A percentile compares a stretch with the other conserved stretches of the same genome.
These are phyloP conservation scores for Probaryconus sp. DNA, from an alignment of 1,140 invertebrate genomes.

Conservation along the genomic window DNA sequence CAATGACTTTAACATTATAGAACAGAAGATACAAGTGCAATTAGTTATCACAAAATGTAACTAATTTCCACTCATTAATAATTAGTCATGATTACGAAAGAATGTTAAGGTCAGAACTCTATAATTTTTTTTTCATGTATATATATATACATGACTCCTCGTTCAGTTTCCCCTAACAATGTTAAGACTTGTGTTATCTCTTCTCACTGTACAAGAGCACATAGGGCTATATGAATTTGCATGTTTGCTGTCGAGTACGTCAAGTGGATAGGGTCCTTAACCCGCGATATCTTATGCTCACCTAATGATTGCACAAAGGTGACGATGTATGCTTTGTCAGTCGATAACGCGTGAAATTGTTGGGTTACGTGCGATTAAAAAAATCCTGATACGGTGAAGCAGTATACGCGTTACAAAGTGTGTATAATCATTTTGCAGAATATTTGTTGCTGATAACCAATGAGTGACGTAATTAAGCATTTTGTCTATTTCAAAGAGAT, in stretches of 20 bases:
- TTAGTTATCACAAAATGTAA: constrained; percentile 1
- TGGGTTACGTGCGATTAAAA: constrained; percentile 61
- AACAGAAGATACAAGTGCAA: not conserved
- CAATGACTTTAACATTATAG: constrained; percentile 3
- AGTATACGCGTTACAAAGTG: constrained; percentile 13
- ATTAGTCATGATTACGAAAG: constrained; percentile 20
- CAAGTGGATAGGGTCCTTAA: constrained; percentile 62
- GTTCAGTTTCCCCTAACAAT: constrained; percentile 24
- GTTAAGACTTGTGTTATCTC: constrained; percentile 51
- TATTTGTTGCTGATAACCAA: constrained; percentile 43
- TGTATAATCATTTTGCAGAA: constrained; percentile 49
- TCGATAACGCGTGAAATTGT: constrained; percentile 66
- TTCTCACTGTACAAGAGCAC: constrained; percentile 35
- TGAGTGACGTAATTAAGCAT: constrained; percentile 48
- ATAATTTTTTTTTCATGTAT: constrained; percentile 16
- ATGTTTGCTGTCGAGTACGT: constrained; percentile 53
- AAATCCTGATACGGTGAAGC: constrained; percentile 29
- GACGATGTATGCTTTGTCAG: constrained; percentile 63
- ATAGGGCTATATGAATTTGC: constrained; percentile 52
- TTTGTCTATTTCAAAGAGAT: constrained; percentile 2
- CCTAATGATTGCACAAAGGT: constrained; percentile 63
- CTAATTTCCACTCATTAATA: not conserved
- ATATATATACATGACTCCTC: too few species aligned
- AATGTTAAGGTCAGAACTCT: constrained; percentile 45
- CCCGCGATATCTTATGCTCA: constrained; percentile 63